Percentiles rank a stretch among this genome's conserved stretches.
Evolutionary conservation across 1,140 invertebrate species (phyloP).

Genomic region (Pentalonia nigronervosa): DNA sequence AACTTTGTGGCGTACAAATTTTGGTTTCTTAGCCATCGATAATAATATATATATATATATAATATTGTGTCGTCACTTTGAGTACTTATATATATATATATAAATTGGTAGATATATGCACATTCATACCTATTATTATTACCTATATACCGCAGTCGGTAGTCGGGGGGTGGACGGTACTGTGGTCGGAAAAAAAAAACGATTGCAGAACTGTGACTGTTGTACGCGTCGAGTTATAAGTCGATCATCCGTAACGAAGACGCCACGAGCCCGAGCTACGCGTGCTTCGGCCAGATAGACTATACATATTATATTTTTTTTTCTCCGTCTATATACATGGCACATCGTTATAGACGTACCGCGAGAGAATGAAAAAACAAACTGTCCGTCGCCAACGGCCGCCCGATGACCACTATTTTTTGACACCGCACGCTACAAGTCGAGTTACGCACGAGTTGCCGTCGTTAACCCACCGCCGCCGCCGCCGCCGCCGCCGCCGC

Average conservation of each 20-base stretch:
- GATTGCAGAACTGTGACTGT: not conserved
- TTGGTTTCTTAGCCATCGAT: not conserved
- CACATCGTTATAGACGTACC: not conserved
- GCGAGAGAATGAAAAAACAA: slow-evolving; percentile 43
- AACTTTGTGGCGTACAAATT: not conserved
- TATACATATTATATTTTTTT: not conserved
- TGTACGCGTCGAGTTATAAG: slow-evolving; percentile 40
- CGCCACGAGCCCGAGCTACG: slow-evolving; percentile 37
- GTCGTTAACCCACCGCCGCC: slow-evolving; percentile 46
- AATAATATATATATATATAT: not conserved
- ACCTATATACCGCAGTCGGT: not conserved
- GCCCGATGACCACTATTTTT: slow-evolving; percentile 47
- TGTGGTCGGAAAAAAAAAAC: not conserved
- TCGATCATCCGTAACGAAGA: slow-evolving; percentile 40
- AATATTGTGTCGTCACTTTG: too few species aligned
- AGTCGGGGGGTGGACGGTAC: not conserved
- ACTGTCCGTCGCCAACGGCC: slow-evolving; percentile 4
- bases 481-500: not conserved
- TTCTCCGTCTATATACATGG: not conserved
- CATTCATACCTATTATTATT: not conserved
- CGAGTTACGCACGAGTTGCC: slow-evolving; percentile 52
- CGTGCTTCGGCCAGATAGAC: not conserved
- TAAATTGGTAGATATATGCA: too few species aligned
- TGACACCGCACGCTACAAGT: not conserved
- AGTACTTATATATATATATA: too few species aligned